Conservation (phyloP, 2,888 invertebrate species). For the Stenodera caucasica region DNA sequence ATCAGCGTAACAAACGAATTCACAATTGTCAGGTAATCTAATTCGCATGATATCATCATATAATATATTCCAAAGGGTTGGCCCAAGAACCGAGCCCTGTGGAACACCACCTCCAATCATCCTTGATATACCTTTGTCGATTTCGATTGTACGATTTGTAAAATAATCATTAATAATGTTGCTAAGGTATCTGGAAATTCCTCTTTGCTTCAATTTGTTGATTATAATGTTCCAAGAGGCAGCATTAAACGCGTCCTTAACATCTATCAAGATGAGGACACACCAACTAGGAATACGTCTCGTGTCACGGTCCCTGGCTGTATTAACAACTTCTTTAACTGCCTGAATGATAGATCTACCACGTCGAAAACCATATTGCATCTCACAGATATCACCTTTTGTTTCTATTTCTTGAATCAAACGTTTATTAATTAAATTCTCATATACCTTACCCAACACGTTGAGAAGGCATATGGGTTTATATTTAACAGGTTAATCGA, state of each 20-base stretch:
- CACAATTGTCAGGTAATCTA: not conserved
- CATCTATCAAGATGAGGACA: conserved; percentile 12
- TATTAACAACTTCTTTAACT: not conserved
- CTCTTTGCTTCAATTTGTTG: not conserved
- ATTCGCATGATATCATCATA: not conserved
- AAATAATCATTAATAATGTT: conserved; percentile 23
- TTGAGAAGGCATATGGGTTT: not conserved
- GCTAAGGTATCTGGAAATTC: not conserved
- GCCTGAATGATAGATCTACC: not conserved
- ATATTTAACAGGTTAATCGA: not conserved
- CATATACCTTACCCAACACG: not conserved
- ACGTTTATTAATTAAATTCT: not conserved
- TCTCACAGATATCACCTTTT: not conserved
- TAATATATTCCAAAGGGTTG: not conserved
- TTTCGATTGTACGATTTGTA: not conserved
- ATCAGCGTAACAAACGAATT: not conserved
- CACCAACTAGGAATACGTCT: not conserved
- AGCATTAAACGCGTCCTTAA: conserved; percentile 15
- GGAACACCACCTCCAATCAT: not conserved
- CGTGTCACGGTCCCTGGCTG: not conserved
- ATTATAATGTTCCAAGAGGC: not conserved
- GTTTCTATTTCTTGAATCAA: not conserved
- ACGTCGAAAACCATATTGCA: not conserved
- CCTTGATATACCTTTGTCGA: not conserved
- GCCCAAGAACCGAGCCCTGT: not conserved